Evolutionary conservation across 2,113 vertebrate genomes (phyloP).

Genomic region (Paradisaea rubra): DNA sequence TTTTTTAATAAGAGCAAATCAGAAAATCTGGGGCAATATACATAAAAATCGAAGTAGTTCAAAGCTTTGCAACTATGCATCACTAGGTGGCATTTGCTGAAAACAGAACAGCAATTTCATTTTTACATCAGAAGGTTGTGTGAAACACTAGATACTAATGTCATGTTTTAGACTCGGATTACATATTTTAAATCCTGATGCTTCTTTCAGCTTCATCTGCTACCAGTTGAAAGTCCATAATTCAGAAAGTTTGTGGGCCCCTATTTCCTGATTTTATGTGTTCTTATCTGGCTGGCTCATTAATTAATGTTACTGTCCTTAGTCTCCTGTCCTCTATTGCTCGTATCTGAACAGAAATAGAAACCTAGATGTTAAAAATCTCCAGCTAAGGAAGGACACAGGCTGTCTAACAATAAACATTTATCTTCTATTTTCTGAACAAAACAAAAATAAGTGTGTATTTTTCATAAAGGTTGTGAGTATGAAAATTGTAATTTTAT

Average conservation of each 20-base stretch:
- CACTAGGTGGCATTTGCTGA: constrained; percentile 52
- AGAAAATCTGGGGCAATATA: neutral
- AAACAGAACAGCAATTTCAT: neutral
- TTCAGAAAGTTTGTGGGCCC: neutral
- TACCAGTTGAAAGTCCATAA: neutral
- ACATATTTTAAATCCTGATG: neutral
- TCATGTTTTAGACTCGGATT: neutral
- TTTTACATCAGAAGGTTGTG: neutral
- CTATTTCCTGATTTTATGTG: neutral
- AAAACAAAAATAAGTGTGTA: neutral
- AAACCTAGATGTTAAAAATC: neutral
- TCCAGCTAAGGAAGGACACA: neutral
- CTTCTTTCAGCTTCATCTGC: neutral
- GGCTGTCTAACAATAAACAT: neutral
- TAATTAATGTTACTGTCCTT: neutral
- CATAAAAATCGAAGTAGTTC: neutral
- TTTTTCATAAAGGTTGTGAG: neutral
- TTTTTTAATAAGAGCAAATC: neutral
- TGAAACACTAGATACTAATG: neutral
- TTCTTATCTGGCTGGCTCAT: neutral
- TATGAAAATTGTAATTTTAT: neutral
- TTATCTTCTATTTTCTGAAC: neutral
- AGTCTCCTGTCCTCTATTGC: neutral
- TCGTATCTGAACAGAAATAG: neutral
- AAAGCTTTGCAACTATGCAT: neutral